These are phyloP conservation scores for Eriosoma lanigerum DNA, from an alignment of 1,140 invertebrate genomes.

Conservation along the genomic window DNA sequence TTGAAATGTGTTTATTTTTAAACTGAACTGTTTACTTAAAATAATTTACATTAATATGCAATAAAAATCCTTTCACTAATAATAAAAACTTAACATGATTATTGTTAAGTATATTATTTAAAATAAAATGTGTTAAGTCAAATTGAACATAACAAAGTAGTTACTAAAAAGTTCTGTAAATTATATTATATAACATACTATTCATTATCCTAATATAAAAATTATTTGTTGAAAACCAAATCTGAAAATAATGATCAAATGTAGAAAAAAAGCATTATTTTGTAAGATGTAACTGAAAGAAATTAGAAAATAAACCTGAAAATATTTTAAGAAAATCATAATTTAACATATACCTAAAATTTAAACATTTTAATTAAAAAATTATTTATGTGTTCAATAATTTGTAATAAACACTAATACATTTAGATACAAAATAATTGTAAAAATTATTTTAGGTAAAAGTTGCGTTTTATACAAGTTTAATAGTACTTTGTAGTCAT, in stretches of 20 bases:
- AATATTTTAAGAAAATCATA: not conserved
- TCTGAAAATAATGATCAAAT: too few species aligned
- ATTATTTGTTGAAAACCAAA: too few species aligned
- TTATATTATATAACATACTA: not conserved
- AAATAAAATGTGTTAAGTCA: not conserved
- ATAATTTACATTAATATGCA: not conserved
- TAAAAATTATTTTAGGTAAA: constrained; percentile 19
- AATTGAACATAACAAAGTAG: not conserved
- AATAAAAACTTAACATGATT: not conserved
- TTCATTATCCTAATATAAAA: not conserved
- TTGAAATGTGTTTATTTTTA: not conserved
- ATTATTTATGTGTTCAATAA: too few species aligned
- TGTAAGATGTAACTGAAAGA: too few species aligned
- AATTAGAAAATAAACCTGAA: too few species aligned
- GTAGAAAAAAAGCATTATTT: too few species aligned
- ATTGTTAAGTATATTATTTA: not conserved
- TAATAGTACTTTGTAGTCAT: not conserved
- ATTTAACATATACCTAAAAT: too few species aligned
- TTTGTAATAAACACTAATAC: not conserved
- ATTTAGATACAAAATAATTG: constrained; percentile 4
- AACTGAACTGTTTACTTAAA: not conserved
- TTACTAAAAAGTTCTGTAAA: not conserved
- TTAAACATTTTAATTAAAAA: too few species aligned
- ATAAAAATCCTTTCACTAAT: not conserved
- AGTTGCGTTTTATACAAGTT: not conserved